Evolutionary conservation across 2,113 vertebrate species (phyloP).

Genomic region (Perca fluviatilis): DNA sequence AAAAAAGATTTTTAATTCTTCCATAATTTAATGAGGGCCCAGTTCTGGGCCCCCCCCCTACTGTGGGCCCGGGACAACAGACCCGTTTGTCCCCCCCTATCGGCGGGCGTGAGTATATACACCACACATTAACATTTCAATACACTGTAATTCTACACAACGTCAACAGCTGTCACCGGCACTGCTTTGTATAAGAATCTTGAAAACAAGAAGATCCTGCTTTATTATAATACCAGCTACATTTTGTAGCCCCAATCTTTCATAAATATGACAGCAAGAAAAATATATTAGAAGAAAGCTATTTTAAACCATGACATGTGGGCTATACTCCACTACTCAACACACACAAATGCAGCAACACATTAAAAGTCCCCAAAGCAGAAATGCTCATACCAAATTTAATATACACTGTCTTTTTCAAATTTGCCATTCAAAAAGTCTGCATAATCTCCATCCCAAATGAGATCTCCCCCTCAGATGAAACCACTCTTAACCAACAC

Average conservation of each 20-base stretch:
- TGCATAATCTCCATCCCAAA: conserved; percentile 45
- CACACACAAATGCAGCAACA: conserved; percentile 10
- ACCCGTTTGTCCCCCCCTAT: too few relatives aligned
- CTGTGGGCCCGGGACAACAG: too few relatives aligned
- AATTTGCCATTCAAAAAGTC: conserved; percentile 27
- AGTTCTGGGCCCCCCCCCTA: too few relatives aligned
- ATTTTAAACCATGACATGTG: background rate
- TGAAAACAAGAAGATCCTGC: background rate
- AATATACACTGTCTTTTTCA: conserved; percentile 2
- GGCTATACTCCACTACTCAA: background rate
- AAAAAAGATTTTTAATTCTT: too few relatives aligned
- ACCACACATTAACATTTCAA: background rate
- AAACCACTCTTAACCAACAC: conserved; percentile 43
- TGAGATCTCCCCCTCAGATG: conserved; percentile 38
- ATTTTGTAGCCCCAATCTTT: background rate
- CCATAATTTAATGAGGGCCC: too few relatives aligned
- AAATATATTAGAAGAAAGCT: background rate
- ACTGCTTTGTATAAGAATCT: background rate
- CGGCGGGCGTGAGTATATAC: too few relatives aligned
- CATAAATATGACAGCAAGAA: background rate
- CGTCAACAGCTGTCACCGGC: background rate
- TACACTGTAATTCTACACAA: background rate
- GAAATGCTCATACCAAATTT: conserved; percentile 3
- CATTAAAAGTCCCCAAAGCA: background rate
- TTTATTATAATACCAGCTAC: background rate